phyloP scores from a whole-genome alignment of 2,113 vertebrate genomes.

The Malaclemys terrapin region DNA sequence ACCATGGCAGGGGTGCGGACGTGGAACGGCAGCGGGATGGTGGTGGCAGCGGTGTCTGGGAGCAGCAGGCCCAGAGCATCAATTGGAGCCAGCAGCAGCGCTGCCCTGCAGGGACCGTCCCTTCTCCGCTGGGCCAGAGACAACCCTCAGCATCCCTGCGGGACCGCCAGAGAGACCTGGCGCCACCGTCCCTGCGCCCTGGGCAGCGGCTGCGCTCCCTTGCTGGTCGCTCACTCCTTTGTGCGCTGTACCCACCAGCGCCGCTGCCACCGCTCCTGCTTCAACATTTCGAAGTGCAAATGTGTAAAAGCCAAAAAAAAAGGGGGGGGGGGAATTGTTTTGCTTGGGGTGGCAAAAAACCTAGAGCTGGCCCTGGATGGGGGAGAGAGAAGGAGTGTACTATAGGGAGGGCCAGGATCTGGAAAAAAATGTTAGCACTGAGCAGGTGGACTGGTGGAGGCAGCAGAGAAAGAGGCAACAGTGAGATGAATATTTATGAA shows the following conservation, averaged over 20 bases:
- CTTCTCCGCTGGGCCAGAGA: conserved; percentile 12
- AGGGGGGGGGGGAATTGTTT: too few species aligned
- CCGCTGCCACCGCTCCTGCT: conserved; percentile 38
- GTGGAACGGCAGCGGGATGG: conserved; percentile 37
- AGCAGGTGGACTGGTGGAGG: not conserved
- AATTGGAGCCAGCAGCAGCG: conserved; percentile 38
- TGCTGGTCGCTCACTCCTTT: not conserved
- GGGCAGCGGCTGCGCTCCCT: not conserved
- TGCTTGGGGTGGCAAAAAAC: too few species aligned
- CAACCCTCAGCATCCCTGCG: conserved; percentile 44
- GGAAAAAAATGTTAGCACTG: not conserved
- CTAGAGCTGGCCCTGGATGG: too few species aligned
- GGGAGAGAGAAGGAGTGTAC: not conserved
- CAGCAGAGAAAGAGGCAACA: not conserved
- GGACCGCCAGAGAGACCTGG: not conserved
- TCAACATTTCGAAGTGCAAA: conserved; percentile 28
- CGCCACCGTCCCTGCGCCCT: not conserved
- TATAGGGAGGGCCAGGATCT: not conserved
- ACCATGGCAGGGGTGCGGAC: conserved; percentile 51
- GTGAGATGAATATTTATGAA: not conserved
- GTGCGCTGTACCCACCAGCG: conserved; percentile 48
- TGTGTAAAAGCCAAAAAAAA: too few species aligned
- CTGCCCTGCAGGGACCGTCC: conserved; percentile 40
- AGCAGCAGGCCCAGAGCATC: conserved; percentile 46
- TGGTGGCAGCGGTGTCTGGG: not conserved